Evolutionary conservation across 2,888 invertebrate genomes (phyloP), one percentile per base, ranked within the genome.

Genomic region (Anticlea derivata): DNA sequence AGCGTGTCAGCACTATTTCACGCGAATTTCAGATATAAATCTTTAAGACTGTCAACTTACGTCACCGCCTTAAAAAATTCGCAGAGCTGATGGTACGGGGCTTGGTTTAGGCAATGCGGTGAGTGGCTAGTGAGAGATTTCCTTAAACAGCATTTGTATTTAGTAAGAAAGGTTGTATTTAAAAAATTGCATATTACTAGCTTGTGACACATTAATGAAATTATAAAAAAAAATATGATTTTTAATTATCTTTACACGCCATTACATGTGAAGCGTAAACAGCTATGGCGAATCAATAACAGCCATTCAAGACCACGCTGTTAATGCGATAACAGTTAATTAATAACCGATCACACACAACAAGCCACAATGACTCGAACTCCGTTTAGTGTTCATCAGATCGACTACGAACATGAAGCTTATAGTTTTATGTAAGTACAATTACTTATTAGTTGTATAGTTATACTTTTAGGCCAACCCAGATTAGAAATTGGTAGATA

Each of bases 251-350:
- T n/a, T 7, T n/a, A 12, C 7, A 51, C 27, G 22, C 20, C n/a
- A 31, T 47, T n/a, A n/a, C n/a, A 43, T 37, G 37, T 33, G 44
- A 46, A 43, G 38, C 55, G 37, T 61, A 52, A 61, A 54, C 50
- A 56, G 24, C 47, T 48, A 59, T 63, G 50, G 51, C 55, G 55
- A 69, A 70, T 72, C 65, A 70, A 69, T 65, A 56, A 67, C 60
- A 50, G 7, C 34, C 39, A 48, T 48, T 40, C 33, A 38, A 41
- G 29, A 65, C 56, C 54, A 60, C 64, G 60, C 66, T 66, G 60
- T 64, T 72, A 72, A 66, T 60, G 64, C 78, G 78, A 80, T 81
- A 78, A 68, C 71, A 68, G 67, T 73, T 75, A 71, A 78, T 79
- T 75, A 79, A 73, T 70, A 67, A 70, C 45, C 63, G 50, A 68